A percentile compares a stretch with the other conserved stretches of the same genome.
These are phyloP conservation scores for Ceyx cyanopectus DNA, from an alignment of 2,113 vertebrate species.

Conservation along the genomic window DNA sequence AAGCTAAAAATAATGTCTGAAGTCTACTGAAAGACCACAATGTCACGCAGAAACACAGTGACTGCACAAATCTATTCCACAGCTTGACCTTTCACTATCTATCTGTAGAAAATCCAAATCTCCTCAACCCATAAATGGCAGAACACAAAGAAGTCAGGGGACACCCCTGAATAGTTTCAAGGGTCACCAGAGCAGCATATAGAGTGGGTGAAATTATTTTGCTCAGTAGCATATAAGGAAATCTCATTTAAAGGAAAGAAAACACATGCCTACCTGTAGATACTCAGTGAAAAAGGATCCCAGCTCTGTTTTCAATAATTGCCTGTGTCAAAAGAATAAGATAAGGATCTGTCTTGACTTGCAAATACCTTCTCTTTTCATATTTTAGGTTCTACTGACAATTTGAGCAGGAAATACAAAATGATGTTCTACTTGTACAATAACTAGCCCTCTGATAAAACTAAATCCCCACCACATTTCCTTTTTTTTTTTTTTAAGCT, in stretches of 20 bases:
- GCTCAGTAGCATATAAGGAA: background rate
- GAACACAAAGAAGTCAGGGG: background rate
- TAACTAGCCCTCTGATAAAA: background rate
- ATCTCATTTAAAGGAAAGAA: background rate
- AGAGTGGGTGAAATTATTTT: background rate
- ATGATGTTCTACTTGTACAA: background rate
- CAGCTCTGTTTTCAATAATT: slow-evolving; percentile 95
- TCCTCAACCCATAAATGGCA: background rate
- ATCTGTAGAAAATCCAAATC: background rate
- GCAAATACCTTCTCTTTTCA: background rate
- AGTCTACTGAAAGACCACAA: background rate
- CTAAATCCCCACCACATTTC: background rate
- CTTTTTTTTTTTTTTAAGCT: background rate
- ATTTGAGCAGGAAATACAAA: background rate
- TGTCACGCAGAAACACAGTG: background rate
- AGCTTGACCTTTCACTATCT: background rate
- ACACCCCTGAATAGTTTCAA: background rate
- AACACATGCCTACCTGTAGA: slow-evolving; percentile 83
- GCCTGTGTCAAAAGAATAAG: slow-evolving; percentile 76
- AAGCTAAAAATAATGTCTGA: background rate
- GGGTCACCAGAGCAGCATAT: background rate
- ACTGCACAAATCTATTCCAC: background rate
- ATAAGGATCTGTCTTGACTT: background rate
- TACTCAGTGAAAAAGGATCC: slow-evolving; percentile 98
- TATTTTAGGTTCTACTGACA: background rate